Base-by-base conservation (phyloP, 2,797 vertebrate genomes). In the Gadopsis marmoratus region DNA sequence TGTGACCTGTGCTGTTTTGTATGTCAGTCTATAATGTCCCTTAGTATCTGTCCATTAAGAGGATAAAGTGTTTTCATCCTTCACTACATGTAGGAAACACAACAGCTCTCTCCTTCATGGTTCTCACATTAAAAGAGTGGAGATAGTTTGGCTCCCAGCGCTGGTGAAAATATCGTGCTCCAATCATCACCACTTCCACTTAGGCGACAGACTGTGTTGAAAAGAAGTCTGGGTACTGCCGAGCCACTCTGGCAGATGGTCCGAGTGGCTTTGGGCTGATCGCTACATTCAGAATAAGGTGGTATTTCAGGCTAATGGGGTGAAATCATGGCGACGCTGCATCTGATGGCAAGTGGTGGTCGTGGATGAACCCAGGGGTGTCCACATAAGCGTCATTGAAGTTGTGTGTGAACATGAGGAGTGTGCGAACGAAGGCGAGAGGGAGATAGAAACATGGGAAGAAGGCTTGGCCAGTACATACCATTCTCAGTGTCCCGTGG, bases 401-500 rank as follows among this genome's bases (percentile, higher is more conserved):
- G 26, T 19, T 79, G n/a, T 59, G 76, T 78, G 84, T 78, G 88
- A 82, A 63, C 16, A 5, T 31, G n/a, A 67, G 35, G 21, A 43
- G 19, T 63, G 75, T 79, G 77, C 59, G 76, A 70, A 76, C 35
- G n/a, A 64, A 33, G 29, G 53, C 39, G 33, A 54, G 48, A 47
- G 54, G 41, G 67, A 61, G 74, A 66, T 3, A 39, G 59, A 71
- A 8, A 53, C 86, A 87, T 87, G 81, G 86, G 82, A 79, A 78
- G 79, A 83, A 71, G 64, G 59, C 72, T 65, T 62, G 79, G 85
- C 88, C 90, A 90, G 88, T 67, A 89, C 91, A 93, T 93, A 93
- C 89, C 89, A 93, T 93, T 93, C 91, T 86, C 80, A 85, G 81
- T 78, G 83, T 91, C 89, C 91, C 68, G 23, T 86, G 74, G 83